Percentiles rank a stretch among this genome's conserved stretches.
phyloP scores from a whole-genome alignment of 2,113 vertebrate genomes.

The Stercorarius parasiticus region DNA sequence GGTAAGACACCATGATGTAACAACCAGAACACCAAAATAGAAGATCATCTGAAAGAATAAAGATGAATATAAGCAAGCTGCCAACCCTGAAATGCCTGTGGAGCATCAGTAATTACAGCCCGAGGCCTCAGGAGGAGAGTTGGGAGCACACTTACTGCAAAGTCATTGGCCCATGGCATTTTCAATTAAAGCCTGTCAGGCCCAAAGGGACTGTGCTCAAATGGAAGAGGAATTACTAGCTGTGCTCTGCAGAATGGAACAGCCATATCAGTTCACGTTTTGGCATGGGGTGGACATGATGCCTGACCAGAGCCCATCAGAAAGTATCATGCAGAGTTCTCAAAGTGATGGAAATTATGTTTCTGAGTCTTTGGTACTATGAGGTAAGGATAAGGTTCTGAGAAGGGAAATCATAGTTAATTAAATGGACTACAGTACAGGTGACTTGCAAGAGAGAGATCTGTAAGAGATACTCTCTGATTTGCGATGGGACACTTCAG shows the following conservation, averaged over 20 bases:
- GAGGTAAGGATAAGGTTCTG: background rate
- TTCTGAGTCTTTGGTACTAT: background rate
- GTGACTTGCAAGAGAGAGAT: background rate
- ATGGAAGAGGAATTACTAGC: conserved; percentile 4
- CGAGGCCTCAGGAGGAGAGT: background rate
- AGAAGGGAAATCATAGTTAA: background rate
- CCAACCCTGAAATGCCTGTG: background rate
- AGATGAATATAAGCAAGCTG: conserved; percentile 17
- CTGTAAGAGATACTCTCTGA: background rate
- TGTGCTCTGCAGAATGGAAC: background rate
- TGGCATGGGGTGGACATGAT: background rate
- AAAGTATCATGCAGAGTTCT: background rate
- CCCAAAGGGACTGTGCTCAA: background rate
- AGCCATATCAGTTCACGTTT: background rate
- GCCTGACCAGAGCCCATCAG: background rate
- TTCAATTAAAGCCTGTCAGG: conserved; percentile 47
- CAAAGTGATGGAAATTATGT: background rate
- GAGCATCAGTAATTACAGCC: conserved; percentile 45
- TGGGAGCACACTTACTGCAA: conserved; percentile 10
- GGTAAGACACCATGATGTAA: background rate
- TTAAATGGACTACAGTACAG: background rate
- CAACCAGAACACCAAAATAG: background rate
- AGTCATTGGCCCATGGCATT: conserved; percentile 48
- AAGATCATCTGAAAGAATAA: conserved; percentile 4
- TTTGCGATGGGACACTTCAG: background rate